Percentiles rank a stretch among this genome's conserved stretches.
phyloP scores from a whole-genome alignment of 1,140 invertebrate species.

The Megalonaias nervosa region DNA sequence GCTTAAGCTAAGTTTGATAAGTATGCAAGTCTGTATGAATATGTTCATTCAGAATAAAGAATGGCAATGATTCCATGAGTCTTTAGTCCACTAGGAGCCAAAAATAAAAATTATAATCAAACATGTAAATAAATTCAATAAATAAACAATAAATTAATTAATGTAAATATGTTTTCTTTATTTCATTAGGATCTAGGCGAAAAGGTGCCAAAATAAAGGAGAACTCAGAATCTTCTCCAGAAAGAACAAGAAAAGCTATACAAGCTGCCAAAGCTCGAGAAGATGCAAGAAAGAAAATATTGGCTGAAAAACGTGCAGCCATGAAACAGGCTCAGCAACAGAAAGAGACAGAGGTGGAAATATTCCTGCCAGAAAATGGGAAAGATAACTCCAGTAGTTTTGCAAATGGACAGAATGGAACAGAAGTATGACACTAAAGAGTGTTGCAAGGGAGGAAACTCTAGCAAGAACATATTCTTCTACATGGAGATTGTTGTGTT shows the following conservation, averaged over 20 bases:
- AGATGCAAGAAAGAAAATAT: constrained; percentile 83
- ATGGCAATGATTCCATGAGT: no score
- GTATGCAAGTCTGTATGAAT: no score
- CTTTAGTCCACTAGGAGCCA: no score
- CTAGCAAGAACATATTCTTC: no score
- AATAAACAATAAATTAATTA: not conserved
- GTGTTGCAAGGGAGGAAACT: no score
- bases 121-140: not conserved
- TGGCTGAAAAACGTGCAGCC: constrained; percentile 83
- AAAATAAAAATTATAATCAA: constrained; percentile 1
- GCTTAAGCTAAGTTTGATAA: no score
- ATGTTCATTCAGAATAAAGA: no score
- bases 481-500: no score
- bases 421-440: no score
- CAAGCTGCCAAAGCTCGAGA: constrained; percentile 78
- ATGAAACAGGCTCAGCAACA: constrained; percentile 69
- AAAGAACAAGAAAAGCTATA: constrained; percentile 71
- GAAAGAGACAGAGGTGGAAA: constrained; percentile 57
- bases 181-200: constrained; percentile 51
- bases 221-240: constrained; percentile 62
- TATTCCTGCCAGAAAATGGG: constrained; percentile 54
- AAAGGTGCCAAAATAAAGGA: constrained; percentile 56
- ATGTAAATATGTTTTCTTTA: not conserved
- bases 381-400: no score
- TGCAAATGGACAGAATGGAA: no score